These are phyloP conservation scores for Hydrolagus colliei DNA, from an alignment of 2,797 vertebrate species.

Conservation along the genomic window DNA sequence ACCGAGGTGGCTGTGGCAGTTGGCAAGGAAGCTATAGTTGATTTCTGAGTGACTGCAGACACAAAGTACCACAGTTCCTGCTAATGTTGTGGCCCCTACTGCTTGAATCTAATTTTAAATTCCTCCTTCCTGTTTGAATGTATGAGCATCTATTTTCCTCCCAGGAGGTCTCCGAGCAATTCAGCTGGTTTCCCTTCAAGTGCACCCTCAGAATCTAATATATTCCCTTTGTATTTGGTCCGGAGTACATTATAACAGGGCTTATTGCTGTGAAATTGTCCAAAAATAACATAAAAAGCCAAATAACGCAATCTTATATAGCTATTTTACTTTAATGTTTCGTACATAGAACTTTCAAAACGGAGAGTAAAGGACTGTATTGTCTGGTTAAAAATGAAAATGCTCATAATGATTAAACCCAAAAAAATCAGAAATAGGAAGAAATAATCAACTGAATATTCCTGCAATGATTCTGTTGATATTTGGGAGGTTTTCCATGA, in stretches of 20 bases:
- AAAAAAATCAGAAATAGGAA: background rate
- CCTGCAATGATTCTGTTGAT: slow-evolving; percentile 12
- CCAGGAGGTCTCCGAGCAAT: slow-evolving; percentile 50
- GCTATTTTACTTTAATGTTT: slow-evolving; percentile 30
- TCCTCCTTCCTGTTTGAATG: slow-evolving; percentile 49
- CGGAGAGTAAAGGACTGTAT: background rate
- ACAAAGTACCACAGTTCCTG: slow-evolving; percentile 32
- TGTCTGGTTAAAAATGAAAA: background rate
- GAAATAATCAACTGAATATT: slow-evolving; percentile 10
- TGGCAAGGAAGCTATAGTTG: background rate
- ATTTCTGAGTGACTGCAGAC: slow-evolving; percentile 8
- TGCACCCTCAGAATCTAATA: slow-evolving; percentile 46
- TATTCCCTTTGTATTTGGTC: slow-evolving; percentile 51
- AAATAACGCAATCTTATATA: slow-evolving; percentile 23
- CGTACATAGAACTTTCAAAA: slow-evolving; percentile 22
- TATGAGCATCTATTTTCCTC: slow-evolving; percentile 47
- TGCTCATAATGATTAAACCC: background rate
- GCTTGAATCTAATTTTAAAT: slow-evolving; percentile 59
- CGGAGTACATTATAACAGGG: slow-evolving; percentile 47
- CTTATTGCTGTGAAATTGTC: slow-evolving; percentile 58
- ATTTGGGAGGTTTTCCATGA: slow-evolving; percentile 17
- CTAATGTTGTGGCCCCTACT: slow-evolving; percentile 49
- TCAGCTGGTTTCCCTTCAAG: slow-evolving; percentile 49
- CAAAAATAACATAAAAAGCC: slow-evolving; percentile 35
- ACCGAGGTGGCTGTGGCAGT: background rate